Evolutionary conservation across 53 echinoderm and acorn worm species (phyloP), one percentile per base, ranked within the genome.

Genomic region (Hippasteria phrygiana): DNA sequence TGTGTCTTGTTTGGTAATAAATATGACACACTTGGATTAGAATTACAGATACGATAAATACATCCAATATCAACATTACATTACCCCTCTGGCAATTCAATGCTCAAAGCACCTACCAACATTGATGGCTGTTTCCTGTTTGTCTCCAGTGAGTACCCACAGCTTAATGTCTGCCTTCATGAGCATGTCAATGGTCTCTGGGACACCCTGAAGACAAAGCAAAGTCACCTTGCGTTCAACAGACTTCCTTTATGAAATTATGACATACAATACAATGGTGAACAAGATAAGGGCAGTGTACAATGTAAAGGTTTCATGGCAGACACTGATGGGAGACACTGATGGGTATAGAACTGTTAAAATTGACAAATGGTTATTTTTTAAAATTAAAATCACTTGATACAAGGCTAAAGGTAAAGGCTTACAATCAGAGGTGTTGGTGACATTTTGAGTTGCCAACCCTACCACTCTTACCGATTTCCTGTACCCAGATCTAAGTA

Each of bases 121-220:
- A 90, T 99, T 99, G 71, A 99, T 99, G 59, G 99, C 99, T 18
- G 99, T 99, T 84, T 99, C 99, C 82, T 99, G 99, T 64, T 99
- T 99, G 93, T 99, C 99, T 53, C 96, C 99, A 6, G 99, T 99
- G 46, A 99, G 85, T 10, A 96, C 96, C 99, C 99, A 99, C 1
- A 99, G 89, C 73, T 94, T 96, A 43, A 96, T 91, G 31, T 99
- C 99, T 41, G 99, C 99, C 64, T 80, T 94, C 70, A 95, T 63
- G 12, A 99, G 93, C 43, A 95, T 96, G 90, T 94, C 94, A 50
- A 99, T 96, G 12, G 96, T 96, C 87, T 99, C 99, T 73, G 99
- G 99, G 11, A 99, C 99, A 80, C 99, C 99, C 98, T 97, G 74
- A 17, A 41, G 5, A 9, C 2, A 55, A 7, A 12, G n/a, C 26